Percentiles rank a stretch among this genome's conserved stretches.
Conservation (phyloP, 2,888 invertebrate species). For the Chaetoderma sp. region DNA sequence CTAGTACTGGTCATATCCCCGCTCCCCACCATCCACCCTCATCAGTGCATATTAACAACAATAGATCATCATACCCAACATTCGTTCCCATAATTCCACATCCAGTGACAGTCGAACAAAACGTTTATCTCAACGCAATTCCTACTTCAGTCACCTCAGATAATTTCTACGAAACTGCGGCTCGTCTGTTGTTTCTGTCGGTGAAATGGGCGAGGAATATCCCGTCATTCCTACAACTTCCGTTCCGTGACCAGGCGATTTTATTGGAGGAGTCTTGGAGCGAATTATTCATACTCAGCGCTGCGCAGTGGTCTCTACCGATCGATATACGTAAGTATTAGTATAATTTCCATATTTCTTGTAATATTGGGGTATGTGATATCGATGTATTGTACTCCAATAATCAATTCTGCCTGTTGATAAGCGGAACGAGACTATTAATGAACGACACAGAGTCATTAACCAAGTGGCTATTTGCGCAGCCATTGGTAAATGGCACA, state of each 20-base stretch:
- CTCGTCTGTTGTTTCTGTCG: conserved; percentile 81
- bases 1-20: too few species aligned
- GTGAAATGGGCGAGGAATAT: conserved; percentile 86
- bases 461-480: too few species aligned
- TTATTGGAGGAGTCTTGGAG: conserved; percentile 85
- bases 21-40: too few species aligned
- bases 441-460: neutral
- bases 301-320: conserved; percentile 83
- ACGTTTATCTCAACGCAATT: conserved; percentile 12
- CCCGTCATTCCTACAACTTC: conserved; percentile 80
- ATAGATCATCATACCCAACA: too few species aligned
- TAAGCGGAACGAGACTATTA: neutral
- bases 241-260: conserved; percentile 79
- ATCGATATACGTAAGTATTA: conserved; percentile 80
- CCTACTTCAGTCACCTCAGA: too few species aligned
- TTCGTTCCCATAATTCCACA: neutral
- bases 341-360: neutral
- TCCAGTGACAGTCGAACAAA: conserved; percentile 11
- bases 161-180: conserved; percentile 70
- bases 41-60: too few species aligned
- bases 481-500: too few species aligned
- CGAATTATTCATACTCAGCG: conserved; percentile 85
- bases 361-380: neutral
- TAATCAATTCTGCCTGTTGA: too few species aligned
- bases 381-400: too few species aligned